These are phyloP conservation scores for Leptopilina boulardi DNA, from an alignment of 1,140 invertebrate species.

Conservation along the genomic window DNA sequence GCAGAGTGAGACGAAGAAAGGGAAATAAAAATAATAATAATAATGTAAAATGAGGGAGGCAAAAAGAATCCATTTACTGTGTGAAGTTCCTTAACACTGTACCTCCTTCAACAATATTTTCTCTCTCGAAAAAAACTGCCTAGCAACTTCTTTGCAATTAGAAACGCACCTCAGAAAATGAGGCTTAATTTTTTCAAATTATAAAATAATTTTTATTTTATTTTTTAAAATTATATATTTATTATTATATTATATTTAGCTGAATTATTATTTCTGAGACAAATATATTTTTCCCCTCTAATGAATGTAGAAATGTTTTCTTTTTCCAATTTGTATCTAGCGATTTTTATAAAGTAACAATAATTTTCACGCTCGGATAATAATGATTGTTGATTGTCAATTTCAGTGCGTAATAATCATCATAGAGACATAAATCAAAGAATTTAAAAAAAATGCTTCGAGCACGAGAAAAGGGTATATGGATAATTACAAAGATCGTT, in stretches of 20 bases:
- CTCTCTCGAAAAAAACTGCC: neutral
- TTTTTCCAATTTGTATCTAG: too few species aligned
- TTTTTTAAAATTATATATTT: too few species aligned
- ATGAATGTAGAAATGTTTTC: too few species aligned
- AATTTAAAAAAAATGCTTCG: neutral
- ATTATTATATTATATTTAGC: too few species aligned
- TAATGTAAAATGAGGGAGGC: constrained; percentile 25
- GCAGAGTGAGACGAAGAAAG: constrained; percentile 31
- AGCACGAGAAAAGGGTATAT: neutral
- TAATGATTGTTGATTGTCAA: neutral
- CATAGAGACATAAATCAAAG: neutral
- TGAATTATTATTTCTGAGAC: too few species aligned
- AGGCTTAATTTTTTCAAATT: too few species aligned
- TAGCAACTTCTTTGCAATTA: neutral
- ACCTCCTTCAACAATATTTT: neutral
- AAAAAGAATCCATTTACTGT: constrained; percentile 23
- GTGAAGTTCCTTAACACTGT: neutral
- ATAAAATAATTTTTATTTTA: too few species aligned
- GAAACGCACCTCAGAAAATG: neutral
- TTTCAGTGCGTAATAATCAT: neutral
- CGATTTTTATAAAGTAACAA: too few species aligned
- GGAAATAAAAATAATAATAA: constrained; percentile 39
- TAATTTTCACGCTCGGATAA: too few species aligned
- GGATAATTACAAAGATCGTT: constrained; percentile 9
- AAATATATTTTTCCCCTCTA: too few species aligned